Percentiles rank a stretch among this genome's conserved stretches.
phyloP scores from a whole-genome alignment of 1,140 invertebrate species.

The Parasteatoda tepidariorum region DNA sequence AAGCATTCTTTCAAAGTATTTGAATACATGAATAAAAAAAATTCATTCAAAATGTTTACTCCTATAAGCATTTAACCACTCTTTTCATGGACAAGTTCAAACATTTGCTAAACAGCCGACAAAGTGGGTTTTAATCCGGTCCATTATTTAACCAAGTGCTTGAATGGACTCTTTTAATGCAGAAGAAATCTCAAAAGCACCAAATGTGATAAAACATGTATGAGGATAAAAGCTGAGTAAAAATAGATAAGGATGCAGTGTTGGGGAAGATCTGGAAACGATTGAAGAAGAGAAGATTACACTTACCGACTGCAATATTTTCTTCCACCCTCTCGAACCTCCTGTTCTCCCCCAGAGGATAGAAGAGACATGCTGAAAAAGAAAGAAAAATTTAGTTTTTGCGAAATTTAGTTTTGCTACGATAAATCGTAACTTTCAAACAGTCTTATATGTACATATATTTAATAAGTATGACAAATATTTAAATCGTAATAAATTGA shows the following conservation, averaged over 20 bases:
- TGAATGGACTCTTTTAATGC: not conserved
- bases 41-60: too few relatives aligned
- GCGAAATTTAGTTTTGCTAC: not conserved
- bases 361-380: constrained; percentile 78
- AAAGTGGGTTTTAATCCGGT: not conserved
- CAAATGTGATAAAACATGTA: not conserved
- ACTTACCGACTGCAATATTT: constrained; percentile 66
- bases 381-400: constrained; percentile 11
- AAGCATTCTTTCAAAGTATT: too few relatives aligned
- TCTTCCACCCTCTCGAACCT: constrained; percentile 79
- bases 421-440: not conserved
- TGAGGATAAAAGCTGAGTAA: not conserved
- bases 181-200: not conserved
- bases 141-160: not conserved
- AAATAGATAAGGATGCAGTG: not conserved
- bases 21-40: too few relatives aligned
- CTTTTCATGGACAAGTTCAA: too few relatives aligned
- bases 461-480: not conserved
- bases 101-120: too few relatives aligned
- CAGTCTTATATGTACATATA: not conserved
- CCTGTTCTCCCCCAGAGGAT: constrained; percentile 80
- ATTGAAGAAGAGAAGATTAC: not conserved
- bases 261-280: not conserved
- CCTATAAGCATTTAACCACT: too few relatives aligned
- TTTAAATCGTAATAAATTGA: not conserved